Conservation (phyloP, 2,113 vertebrate genomes). For the Prunella himalayana region DNA sequence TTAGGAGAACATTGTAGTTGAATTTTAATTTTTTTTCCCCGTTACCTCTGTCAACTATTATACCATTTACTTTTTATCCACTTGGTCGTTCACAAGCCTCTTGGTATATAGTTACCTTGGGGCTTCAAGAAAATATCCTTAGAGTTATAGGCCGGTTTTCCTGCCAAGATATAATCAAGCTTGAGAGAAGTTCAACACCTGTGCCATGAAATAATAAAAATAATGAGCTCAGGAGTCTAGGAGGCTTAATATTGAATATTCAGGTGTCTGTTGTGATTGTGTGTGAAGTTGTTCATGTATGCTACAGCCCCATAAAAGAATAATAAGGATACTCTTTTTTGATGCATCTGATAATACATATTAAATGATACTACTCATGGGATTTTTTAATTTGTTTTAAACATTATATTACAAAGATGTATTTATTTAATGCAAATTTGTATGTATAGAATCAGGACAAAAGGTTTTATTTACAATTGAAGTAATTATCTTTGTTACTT, state of each 20-base stretch:
- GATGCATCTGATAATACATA: not conserved
- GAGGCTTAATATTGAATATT: not conserved
- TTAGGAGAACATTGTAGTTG: not conserved
- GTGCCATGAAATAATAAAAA: not conserved
- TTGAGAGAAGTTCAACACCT: not conserved
- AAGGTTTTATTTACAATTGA: not conserved
- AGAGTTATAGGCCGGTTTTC: not conserved
- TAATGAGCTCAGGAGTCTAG: not conserved
- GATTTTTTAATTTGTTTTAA: not conserved
- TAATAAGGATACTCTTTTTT: not conserved
- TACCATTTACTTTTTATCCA: accelerated
- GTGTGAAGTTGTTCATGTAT: not conserved
- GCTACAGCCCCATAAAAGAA: not conserved
- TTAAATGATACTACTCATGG: not conserved
- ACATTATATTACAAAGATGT: accelerated
- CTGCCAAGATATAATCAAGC: not conserved
- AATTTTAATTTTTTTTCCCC: not conserved
- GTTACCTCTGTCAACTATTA: accelerated
- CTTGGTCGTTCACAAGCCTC: not conserved
- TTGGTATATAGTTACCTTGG: not conserved
- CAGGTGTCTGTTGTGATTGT: accelerated
- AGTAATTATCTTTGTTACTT: not conserved
- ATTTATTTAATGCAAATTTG: not conserved
- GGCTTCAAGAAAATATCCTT: not conserved
- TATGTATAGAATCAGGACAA: not conserved